Conservation (phyloP, 30 jellyfish, hydroid and myxozoan species). For the Sanderia malayensis region DNA sequence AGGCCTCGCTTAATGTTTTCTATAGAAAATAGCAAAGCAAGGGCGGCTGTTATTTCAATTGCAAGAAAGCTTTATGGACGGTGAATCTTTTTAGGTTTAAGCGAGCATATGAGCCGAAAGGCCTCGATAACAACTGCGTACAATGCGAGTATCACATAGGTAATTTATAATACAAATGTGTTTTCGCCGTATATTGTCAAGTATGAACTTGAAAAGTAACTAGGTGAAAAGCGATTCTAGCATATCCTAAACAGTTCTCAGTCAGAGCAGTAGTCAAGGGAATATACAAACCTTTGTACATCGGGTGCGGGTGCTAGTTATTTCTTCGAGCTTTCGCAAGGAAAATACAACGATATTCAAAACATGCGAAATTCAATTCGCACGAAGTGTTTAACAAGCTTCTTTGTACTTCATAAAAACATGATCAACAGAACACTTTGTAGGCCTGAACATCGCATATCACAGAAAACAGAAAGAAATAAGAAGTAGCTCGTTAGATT, state of each 20-base stretch:
- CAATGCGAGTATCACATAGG: conserved; percentile 36
- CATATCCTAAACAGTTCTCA: conserved; percentile 41
- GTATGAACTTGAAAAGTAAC: conserved; percentile 1
- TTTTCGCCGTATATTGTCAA: conserved; percentile 67
- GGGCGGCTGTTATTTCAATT: conserved; percentile 66
- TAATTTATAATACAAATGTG: conserved; percentile 61
- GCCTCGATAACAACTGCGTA: conserved; percentile 28
- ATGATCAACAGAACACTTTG: neutral
- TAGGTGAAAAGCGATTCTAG: conserved; percentile 33
- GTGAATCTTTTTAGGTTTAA: conserved; percentile 47
- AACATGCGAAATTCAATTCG: neutral
- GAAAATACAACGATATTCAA: neutral
- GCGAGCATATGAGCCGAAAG: conserved; percentile 43
- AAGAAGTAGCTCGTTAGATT: no score
- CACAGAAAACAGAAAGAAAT: neutral
- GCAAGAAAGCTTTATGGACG: conserved; percentile 65
- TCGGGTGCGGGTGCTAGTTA: no score
- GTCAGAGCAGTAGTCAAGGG: conserved; percentile 10
- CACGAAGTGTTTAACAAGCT: neutral
- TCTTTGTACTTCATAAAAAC: neutral
- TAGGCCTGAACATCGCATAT: neutral
- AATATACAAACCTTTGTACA: neutral
- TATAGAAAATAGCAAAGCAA: conserved; percentile 52
- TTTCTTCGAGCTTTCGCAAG: neutral
- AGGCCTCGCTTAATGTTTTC: conserved; percentile 44